Evolutionary conservation across 2,797 vertebrate species (phyloP).

Genomic region (Crypturellus tataupa): DNA sequence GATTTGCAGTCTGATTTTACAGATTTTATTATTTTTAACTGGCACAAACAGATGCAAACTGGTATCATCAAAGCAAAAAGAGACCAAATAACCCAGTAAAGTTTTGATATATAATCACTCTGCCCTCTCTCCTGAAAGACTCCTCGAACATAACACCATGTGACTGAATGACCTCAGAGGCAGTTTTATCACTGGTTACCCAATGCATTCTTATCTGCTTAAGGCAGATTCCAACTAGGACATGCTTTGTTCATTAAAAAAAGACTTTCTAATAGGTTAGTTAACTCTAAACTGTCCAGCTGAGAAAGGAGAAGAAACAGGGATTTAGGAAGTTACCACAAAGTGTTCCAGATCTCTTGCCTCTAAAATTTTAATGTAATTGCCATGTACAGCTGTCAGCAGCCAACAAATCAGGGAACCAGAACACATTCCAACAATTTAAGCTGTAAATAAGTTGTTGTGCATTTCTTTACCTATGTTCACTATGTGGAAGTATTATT

Average conservation of each 20-base stretch:
- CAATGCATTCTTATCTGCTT: conserved; percentile 67
- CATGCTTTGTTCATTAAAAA: conserved; percentile 57
- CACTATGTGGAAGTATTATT: not conserved
- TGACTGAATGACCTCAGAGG: conserved; percentile 65
- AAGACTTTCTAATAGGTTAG: not conserved
- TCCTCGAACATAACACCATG: conserved; percentile 31
- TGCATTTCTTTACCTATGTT: not conserved
- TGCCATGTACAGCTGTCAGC: not conserved
- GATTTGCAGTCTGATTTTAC: not conserved
- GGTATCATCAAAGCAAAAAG: not conserved
- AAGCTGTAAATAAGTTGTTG: not conserved
- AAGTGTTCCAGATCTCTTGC: not conserved
- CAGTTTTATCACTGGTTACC: conserved; percentile 64
- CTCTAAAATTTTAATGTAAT: not conserved
- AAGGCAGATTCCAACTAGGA: conserved; percentile 59
- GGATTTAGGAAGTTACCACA: not conserved
- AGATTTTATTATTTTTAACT: not conserved
- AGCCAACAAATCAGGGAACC: not conserved
- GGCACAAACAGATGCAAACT: not conserved
- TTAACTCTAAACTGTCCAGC: conserved; percentile 14
- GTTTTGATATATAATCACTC: not conserved
- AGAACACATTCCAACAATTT: not conserved
- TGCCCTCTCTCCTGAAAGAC: conserved; percentile 34
- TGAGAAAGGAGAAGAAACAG: not conserved
- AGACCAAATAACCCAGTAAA: not conserved